A percentile compares a stretch with the other conserved stretches of the same genome.
Evolutionary conservation across 2,797 vertebrate genomes (phyloP).

Genomic region (Tangara arthus): DNA sequence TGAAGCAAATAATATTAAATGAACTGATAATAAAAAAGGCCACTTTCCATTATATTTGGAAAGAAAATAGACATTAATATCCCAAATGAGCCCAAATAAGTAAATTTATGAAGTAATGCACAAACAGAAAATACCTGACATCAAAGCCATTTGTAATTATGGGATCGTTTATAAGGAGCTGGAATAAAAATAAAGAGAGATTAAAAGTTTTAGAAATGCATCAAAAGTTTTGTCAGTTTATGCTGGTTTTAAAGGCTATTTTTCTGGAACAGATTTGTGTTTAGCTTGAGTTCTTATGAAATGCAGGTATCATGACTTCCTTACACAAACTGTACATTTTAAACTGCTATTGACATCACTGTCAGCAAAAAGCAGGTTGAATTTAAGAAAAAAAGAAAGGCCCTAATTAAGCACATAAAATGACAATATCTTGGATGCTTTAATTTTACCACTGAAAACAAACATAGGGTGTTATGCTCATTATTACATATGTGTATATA

Average conservation of each 20-base stretch:
- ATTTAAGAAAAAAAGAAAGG: accelerated
- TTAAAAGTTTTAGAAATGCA: not conserved
- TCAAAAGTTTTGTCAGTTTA: not conserved
- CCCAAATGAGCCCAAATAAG: not conserved
- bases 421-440: not conserved
- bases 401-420: not conserved
- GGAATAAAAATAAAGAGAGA: not conserved
- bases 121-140: not conserved
- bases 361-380: not conserved
- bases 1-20: not conserved
- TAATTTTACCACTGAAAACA: not conserved
- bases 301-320: not conserved
- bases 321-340: not conserved
- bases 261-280: not conserved
- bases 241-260: not conserved
- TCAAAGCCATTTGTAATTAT: not conserved
- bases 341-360: not conserved
- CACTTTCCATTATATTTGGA: not conserved
- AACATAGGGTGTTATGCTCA: not conserved
- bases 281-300: not conserved
- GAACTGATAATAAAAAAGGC: not conserved
- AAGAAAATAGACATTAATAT: not conserved
- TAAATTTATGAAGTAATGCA: not conserved
- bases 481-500: not conserved
- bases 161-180: not conserved